Evolutionary conservation across 2,797 vertebrate genomes (phyloP), one percentile per base, ranked within the genome.

Genomic region (Huso huso): DNA sequence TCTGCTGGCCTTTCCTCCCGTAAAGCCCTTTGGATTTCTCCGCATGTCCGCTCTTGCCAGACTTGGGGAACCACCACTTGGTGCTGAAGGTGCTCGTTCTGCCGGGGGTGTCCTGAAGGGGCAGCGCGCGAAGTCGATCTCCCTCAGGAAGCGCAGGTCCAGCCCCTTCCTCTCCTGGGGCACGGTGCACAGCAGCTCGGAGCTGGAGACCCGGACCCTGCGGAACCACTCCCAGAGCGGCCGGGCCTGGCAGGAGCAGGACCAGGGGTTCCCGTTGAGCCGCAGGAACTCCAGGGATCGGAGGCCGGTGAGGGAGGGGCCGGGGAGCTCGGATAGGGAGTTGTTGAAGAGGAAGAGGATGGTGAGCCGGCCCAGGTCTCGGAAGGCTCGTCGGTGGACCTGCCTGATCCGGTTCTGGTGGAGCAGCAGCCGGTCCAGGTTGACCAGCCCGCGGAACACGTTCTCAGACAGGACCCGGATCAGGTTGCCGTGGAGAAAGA

Each of bases 301-400:
- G 66, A 90, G 78, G 48, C 83, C 80, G 2, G 82, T 82, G 69
- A 90, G 81, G 3, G 86, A 83, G 76, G 87, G 86, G 10, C 84
- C 89, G 0, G 87, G 84, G 77, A 90, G 81, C 1, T 84, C 80
- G 0, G 70, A 75, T 75, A 90, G 81, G 81, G 87, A 89, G 79
- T 90, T 90, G 82, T 90, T 87, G 77, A 90, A 90, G 73, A 90
- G 82, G 78, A 89, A 90, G 73, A 90, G 89, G 74, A 88, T 90
- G 78, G 87, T 89, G 74, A 90, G 89, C 73, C 84, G 85, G 49
- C 76, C 74, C 61, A 90, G 80, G n/a, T 84, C 88, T 0, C 61
- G 77, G 73, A 90, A 89, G 75, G 87, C 87, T 66, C 73, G 81
- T 65, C 71, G 82, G 72, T 88, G 86, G 68, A 90, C 81, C 59